Base-by-base conservation (phyloP, 2,113 vertebrate genomes). In the Bos taurus region DNA sequence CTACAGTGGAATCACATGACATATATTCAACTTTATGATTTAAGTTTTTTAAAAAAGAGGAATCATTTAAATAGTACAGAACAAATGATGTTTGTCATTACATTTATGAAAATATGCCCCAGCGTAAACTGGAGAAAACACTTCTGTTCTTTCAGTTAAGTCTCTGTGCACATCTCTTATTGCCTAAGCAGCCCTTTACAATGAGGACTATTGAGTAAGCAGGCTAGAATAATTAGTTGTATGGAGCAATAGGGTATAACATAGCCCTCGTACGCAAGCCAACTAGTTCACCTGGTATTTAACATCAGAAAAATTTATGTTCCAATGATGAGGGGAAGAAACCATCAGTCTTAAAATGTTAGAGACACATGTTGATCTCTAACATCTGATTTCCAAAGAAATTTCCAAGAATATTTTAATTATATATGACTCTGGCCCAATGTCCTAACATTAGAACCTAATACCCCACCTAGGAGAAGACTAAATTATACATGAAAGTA, bases 221-320 rank as follows among this genome's bases (percentile, higher is more conserved):
- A 94, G 43, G 6, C 54, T 62, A 82, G 5, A 15, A 2, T 11
- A 80, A 36, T 21, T n/a, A 40, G 23, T 5, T 80, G 50, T 50
- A 46, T 33, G 28, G 26, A 90, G 30, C 43, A 48, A 46, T 46
- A 46, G 43, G 43, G 10, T 91, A 78, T 36, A 95, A 54, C 30
- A 83, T 5, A 84, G 81, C 26, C n/a, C 26, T 96, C 86, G 96
- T 85, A 90, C 4, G 8, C 11, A 95, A 93, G 25, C 19, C 50
- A 97, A 81, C 19, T 80, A 90, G 50, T 74, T 64, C 16, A 97
- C 25, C 11, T 96, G 19, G 30, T 91, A 30, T 6, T 81, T 57
- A 77, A 89, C 23, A 85, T 86, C 95, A 83, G 48, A 94, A 86
- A 96, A 82, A 90, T 88, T 83, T 62, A n/a, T 50, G 14, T 81